Base-by-base conservation (phyloP, 2,113 vertebrate species). In the Chrysochloris asiatica region DNA sequence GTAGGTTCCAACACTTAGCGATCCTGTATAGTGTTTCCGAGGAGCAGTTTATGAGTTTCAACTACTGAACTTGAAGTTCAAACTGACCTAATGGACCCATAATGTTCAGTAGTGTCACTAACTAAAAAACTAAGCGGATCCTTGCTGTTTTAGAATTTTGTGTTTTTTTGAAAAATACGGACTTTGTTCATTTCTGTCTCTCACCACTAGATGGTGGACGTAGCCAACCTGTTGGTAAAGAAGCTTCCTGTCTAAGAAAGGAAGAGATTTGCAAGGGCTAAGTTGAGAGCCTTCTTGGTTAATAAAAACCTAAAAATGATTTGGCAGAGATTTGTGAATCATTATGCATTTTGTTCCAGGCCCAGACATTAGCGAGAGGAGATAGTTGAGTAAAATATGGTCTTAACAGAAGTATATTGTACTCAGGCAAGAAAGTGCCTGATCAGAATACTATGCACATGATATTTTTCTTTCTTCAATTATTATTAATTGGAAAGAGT, bases 141-240 rank as follows among this genome's bases (percentile, higher is more conserved):
- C 72, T 80, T 91, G 12, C 14, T 50, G 21, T 81, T 83, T 95
- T 52, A 47, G n/a, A 78, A 83, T 21, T 6, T 52, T 13, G 24
- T 16, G 54, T 22, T 47, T 36, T 78, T 80, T 84, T 69, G 1
- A n/a, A 83, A 88, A 81, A 54, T 33, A 13, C 83, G 65, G 93
- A 92, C 83, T 26, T 0, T 82, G 67, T 91, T 88, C 43, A 86
- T 95, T 97, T 83, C 80, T 24, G 0, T 10, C 0, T 0, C 22
- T 93, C 43, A 85, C 87, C 98, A 96, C 97, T 92, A 98, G 98
- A 97, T 98, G 98, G 98, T 71, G 48, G 26, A 88, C 95, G 96
- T 93, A 86, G 89, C 89, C 95, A 90, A 88, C 95, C 50, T 92
- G 41, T 91, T 91, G 43, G 45, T 3, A 95, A 54, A 69, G 30